Evolutionary conservation across 2,113 vertebrate species (phyloP).

Genomic region (Turdus rufiventris): DNA sequence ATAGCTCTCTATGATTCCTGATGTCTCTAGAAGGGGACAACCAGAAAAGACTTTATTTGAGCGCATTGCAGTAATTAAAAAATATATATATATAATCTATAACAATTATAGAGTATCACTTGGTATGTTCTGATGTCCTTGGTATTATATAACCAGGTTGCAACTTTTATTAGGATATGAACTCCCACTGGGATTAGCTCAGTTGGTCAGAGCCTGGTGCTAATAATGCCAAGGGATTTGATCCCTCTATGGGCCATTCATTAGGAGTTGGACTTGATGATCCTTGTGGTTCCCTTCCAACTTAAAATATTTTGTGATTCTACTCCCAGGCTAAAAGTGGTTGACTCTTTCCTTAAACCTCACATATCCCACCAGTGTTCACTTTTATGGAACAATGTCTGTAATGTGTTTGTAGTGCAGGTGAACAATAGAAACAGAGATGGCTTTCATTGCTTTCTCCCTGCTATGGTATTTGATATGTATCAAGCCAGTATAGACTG

Average conservation of each 20-base stretch:
- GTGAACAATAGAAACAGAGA: background rate
- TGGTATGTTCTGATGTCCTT: background rate
- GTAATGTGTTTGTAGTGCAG: background rate
- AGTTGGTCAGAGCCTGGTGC: background rate
- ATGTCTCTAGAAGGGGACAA: background rate
- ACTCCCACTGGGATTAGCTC: background rate
- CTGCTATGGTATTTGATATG: background rate
- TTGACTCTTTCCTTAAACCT: background rate
- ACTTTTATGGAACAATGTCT: background rate
- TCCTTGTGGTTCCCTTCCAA: background rate
- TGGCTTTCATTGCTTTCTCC: background rate
- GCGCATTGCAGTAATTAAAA: background rate
- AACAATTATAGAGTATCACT: background rate
- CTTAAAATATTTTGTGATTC: background rate
- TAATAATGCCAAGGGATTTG: background rate
- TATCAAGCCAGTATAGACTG: background rate
- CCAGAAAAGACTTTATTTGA: background rate
- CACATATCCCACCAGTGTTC: background rate
- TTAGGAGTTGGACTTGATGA: background rate
- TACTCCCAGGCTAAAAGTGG: background rate
- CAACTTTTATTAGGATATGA: background rate
- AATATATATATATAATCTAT: background rate
- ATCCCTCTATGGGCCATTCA: background rate
- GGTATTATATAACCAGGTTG: background rate
- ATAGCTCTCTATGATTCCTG: background rate